phyloP scores from a whole-genome alignment of 2,888 invertebrate species.

The Torymus auratus region DNA sequence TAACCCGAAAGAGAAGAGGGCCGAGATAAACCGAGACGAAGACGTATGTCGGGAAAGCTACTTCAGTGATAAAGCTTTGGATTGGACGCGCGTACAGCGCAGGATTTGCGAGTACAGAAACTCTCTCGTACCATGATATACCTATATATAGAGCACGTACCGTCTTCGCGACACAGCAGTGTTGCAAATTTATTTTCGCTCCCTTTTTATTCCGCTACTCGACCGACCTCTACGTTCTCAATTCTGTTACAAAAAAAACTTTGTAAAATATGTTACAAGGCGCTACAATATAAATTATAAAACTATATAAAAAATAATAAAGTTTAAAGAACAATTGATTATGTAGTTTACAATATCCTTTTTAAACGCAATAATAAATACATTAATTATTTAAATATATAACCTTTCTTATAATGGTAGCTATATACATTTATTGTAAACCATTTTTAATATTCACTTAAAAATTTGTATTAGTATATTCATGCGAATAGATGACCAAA shows the following conservation, averaged over 20 bases:
- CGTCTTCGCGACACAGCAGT: constrained; percentile 5
- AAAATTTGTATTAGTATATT: too few species aligned
- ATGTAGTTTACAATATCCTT: too few species aligned
- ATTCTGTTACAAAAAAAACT: not conserved
- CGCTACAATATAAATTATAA: too few species aligned
- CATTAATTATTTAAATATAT: too few species aligned
- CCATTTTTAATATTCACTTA: too few species aligned
- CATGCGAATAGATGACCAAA: too few species aligned
- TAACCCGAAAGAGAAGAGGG: constrained; percentile 9
- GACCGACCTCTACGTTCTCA: not conserved
- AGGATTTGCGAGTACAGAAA: constrained; percentile 25
- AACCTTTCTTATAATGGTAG: too few species aligned
- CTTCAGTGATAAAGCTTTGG: constrained; percentile 47
- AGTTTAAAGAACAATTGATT: too few species aligned
- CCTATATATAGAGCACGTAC: not conserved
- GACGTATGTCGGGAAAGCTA: constrained; percentile 37
- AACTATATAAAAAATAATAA: too few species aligned
- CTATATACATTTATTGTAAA: too few species aligned
- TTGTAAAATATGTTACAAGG: too few species aligned
- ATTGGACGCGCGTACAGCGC: constrained; percentile 35
- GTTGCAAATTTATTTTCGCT: not conserved
- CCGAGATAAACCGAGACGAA: constrained; percentile 54
- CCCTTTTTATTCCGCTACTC: not conserved
- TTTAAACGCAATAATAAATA: too few species aligned
- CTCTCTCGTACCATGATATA: constrained; percentile 18